phyloP scores from a whole-genome alignment of 2,113 vertebrate genomes.

The Procavia capensis region DNA sequence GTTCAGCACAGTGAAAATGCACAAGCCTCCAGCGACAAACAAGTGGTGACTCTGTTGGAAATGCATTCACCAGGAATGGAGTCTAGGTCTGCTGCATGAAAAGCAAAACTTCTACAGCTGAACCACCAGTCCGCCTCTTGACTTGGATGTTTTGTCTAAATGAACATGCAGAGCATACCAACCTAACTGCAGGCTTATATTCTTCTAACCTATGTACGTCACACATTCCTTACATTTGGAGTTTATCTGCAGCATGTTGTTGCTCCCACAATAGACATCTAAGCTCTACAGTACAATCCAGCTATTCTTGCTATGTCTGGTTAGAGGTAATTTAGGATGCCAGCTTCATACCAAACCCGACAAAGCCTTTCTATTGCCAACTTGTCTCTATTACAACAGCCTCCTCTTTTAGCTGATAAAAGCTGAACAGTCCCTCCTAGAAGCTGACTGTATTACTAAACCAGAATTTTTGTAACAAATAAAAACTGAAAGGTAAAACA shows the following conservation, averaged over 20 bases:
- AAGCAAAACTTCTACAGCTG: neutral
- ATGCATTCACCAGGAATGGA: neutral
- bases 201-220: neutral
- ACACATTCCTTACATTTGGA: neutral
- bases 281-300: neutral
- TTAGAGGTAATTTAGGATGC: neutral
- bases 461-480: conserved; percentile 32
- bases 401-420: neutral
- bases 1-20: neutral
- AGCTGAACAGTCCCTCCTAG: neutral
- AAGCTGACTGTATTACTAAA: neutral
- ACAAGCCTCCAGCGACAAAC: neutral
- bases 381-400: neutral
- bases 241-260: neutral
- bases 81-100: neutral
- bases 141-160: neutral
- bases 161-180: neutral
- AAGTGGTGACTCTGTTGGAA: too few relatives aligned
- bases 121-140: neutral
- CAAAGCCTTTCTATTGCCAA: neutral
- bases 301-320: neutral
- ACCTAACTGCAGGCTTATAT: neutral
- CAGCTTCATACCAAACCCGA: neutral
- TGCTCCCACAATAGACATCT: neutral
- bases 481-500: conserved; percentile 2